Percentiles rank a stretch among this genome's conserved stretches.
phyloP scores from a whole-genome alignment of 2,797 vertebrate genomes.

The Periparus ater region DNA sequence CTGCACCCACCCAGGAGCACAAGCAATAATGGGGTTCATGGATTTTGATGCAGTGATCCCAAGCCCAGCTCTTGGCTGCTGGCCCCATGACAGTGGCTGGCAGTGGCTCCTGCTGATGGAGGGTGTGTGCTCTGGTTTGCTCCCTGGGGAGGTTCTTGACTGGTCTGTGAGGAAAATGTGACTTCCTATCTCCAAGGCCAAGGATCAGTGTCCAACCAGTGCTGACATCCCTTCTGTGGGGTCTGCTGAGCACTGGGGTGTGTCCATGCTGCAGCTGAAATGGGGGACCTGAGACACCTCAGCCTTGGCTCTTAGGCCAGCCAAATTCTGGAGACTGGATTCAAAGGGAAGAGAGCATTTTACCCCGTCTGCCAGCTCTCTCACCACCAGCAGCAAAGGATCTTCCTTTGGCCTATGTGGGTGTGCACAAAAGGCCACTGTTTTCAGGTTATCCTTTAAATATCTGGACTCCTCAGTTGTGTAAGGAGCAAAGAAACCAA shows the following conservation, averaged over 20 bases:
- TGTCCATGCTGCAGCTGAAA: background rate
- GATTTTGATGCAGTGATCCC: background rate
- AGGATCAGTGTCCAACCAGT: rapidly evolving
- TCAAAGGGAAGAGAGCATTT: background rate
- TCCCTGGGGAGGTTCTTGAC: background rate
- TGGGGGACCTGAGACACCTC: rapidly evolving
- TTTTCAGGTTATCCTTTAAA: background rate
- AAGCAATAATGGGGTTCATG: background rate
- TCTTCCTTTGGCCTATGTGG: background rate
- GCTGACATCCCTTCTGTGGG: background rate
- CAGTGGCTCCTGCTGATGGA: background rate
- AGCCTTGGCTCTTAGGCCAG: background rate
- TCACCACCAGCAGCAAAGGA: background rate
- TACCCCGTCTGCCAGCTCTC: background rate
- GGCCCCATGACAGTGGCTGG: background rate
- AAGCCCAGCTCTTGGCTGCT: background rate
- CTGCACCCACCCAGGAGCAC: background rate
- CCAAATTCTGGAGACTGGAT: background rate
- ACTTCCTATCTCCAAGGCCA: background rate
- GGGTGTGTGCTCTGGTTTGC: rapidly evolving
- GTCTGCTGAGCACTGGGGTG: background rate
- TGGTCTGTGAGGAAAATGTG: background rate
- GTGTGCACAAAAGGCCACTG: background rate
- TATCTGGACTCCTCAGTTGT: background rate
- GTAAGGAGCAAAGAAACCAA: background rate